Evolutionary conservation across 23 tunicate species (phyloP).

Genomic region (Styela clava): DNA sequence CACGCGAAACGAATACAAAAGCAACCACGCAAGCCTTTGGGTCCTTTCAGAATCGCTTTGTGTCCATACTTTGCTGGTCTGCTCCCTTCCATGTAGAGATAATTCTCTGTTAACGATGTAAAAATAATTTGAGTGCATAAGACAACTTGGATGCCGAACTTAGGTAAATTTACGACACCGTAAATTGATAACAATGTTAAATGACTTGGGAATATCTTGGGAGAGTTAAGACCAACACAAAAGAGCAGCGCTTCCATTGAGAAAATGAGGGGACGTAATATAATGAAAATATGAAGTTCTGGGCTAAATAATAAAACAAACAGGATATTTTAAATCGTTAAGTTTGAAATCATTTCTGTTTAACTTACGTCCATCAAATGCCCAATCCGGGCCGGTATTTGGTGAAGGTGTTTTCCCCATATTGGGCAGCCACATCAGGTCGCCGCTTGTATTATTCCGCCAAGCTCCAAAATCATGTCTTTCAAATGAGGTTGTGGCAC

Average conservation of each 20-base stretch:
- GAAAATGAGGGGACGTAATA: too few species aligned
- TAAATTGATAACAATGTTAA: too few species aligned
- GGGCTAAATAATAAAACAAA: not conserved
- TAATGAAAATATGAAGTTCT: too few species aligned
- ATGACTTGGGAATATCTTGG: not conserved
- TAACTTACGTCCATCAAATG: constrained; percentile 26
- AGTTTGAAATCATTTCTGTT: too few species aligned
- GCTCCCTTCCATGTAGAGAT: constrained; percentile 44
- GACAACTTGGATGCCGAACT: too few species aligned
- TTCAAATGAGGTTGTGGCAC: constrained; percentile 32
- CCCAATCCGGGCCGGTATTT: constrained; percentile 8
- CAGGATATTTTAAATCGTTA: not conserved
- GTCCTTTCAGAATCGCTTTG: constrained; percentile 18
- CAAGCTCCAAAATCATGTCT: constrained; percentile 7
- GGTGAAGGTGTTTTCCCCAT: constrained; percentile 20
- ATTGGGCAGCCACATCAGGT: constrained; percentile 9
- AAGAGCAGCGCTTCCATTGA: too few species aligned
- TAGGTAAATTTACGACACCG: too few species aligned
- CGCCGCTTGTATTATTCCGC: not conserved
- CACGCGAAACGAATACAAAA: constrained; percentile 27
- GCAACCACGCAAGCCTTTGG: constrained; percentile 21
- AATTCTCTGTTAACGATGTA: constrained; percentile 4
- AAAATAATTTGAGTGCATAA: too few species aligned
- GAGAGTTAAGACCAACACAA: not conserved
- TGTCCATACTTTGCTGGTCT: constrained; percentile 32